These are phyloP conservation scores for Calcarius lapponicus DNA, from an alignment of 2,797 vertebrate genomes.

Conservation along the genomic window DNA sequence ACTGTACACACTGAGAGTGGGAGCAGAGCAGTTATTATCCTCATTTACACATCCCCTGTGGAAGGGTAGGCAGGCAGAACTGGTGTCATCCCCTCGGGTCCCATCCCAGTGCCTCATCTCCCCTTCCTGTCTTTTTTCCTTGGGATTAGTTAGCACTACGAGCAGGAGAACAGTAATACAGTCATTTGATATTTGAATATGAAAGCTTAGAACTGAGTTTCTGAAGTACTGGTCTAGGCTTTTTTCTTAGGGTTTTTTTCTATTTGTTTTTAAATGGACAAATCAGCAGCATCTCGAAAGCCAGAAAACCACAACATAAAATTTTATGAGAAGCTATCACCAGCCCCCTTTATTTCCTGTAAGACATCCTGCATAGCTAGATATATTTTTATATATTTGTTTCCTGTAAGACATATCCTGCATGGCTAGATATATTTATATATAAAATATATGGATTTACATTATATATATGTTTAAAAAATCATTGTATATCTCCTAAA, in stretches of 20 bases:
- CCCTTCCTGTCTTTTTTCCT: neutral
- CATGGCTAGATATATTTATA: neutral
- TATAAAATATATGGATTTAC: neutral
- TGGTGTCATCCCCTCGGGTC: neutral
- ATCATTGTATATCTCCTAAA: neutral
- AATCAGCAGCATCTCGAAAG: neutral
- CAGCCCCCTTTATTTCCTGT: neutral
- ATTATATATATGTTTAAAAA: neutral
- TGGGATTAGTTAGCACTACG: neutral
- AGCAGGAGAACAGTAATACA: neutral
- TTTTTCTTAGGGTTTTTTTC: neutral
- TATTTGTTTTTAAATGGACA: neutral
- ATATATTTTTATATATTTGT: neutral
- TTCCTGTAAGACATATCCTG: neutral
- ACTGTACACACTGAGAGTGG: neutral
- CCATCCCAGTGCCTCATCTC: neutral
- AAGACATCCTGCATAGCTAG: neutral
- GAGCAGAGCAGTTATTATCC: neutral
- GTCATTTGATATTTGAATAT: neutral
- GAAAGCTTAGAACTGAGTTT: neutral
- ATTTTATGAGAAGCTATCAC: neutral
- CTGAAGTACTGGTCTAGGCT: neutral
- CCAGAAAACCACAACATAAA: constrained; percentile 13
- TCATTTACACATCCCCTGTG: neutral
- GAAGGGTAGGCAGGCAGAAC: neutral